A percentile compares a stretch with the other conserved stretches of the same genome.
Evolutionary conservation across 2,888 invertebrate genomes (phyloP).

Genomic region (Eutolmus rufibarbis): DNA sequence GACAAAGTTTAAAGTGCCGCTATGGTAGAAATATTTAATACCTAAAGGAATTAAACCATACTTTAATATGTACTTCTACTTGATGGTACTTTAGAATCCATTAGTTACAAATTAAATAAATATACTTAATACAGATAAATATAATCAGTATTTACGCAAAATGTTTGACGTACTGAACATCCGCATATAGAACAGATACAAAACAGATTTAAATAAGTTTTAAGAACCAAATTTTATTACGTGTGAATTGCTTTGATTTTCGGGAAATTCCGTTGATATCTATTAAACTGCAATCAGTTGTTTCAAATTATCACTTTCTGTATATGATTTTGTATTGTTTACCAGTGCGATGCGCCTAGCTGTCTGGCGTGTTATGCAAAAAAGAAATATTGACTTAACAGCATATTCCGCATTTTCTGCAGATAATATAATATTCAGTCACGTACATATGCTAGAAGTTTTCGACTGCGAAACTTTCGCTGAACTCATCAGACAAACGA

Average conservation of each 20-base stretch:
- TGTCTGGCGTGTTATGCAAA: neutral
- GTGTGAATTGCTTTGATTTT: neutral
- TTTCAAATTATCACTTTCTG: neutral
- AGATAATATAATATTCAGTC: neutral
- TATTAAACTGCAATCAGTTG: neutral
- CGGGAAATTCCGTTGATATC: neutral
- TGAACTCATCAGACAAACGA: neutral
- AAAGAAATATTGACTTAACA: neutral
- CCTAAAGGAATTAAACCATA: no score
- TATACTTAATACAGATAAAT: no score
- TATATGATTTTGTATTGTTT: neutral
- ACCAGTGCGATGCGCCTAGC: neutral
- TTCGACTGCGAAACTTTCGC: neutral
- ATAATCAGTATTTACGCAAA: no score
- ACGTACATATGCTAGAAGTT: neutral
- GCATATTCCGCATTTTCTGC: neutral
- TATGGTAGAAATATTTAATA: no score
- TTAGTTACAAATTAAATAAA: no score
- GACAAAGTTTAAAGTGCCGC: neutral
- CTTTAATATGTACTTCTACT: no score
- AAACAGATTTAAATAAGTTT: neutral
- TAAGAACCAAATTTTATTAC: neutral
- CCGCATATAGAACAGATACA: no score
- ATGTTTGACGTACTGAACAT: no score
- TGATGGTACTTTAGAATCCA: no score